A percentile compares a stretch with the other conserved stretches of the same genome.
These are phyloP conservation scores for Cephalopachus bancanus DNA, from an alignment of 2,797 vertebrate genomes.

Conservation along the genomic window DNA sequence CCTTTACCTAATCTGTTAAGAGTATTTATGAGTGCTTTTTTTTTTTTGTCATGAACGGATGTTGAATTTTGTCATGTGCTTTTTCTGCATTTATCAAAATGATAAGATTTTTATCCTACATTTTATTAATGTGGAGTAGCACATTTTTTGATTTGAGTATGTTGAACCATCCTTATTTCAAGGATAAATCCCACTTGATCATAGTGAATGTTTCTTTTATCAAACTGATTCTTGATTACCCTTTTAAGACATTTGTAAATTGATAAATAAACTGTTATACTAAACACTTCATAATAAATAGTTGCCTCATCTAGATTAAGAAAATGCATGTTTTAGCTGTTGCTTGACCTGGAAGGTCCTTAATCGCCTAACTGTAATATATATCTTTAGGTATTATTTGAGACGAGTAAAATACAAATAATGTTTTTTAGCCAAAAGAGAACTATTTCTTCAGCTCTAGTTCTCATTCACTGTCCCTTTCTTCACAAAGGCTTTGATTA, in stretches of 20 bases:
- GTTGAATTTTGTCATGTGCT: not conserved
- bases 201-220: not conserved
- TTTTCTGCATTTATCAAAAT: not conserved
- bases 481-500: not conserved
- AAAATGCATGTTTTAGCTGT: not conserved
- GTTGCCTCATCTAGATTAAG: conserved; percentile 19
- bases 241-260: not conserved
- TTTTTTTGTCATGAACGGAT: not conserved
- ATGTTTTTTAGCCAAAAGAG: not conserved
- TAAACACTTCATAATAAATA: not conserved
- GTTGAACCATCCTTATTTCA: not conserved
- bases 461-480: not conserved
- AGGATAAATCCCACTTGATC: not conserved
- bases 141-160: not conserved
- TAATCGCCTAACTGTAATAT: not conserved
- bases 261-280: not conserved
- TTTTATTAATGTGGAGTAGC: not conserved
- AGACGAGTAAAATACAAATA: not conserved
- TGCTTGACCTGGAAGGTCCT: not conserved
- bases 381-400: not conserved
- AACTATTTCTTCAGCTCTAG: not conserved
- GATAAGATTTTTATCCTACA: not conserved
- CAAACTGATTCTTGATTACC: not conserved
- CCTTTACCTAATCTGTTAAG: not conserved
- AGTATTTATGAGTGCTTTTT: not conserved